A percentile compares a stretch with the other conserved stretches of the same genome.
These are phyloP conservation scores for Hymenochirus boettgeri DNA, from an alignment of 2,113 vertebrate genomes.

Conservation along the genomic window DNA sequence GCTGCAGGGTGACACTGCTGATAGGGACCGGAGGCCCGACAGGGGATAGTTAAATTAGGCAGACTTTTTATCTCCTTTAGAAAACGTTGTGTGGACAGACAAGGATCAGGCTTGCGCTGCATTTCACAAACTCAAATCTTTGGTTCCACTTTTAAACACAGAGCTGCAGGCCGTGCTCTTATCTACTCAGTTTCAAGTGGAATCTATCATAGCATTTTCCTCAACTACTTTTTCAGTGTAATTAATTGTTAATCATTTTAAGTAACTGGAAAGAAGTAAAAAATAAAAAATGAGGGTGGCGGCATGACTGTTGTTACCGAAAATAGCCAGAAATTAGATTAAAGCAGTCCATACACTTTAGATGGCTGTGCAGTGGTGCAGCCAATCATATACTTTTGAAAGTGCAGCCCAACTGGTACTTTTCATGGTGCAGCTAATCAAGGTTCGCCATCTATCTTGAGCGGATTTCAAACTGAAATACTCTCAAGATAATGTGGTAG, in stretches of 20 bases:
- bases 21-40: slow-evolving; percentile 28
- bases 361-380: no score
- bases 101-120: slow-evolving; percentile 40
- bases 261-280: neutral
- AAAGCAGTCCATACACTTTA: no score
- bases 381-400: no score
- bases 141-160: slow-evolving; percentile 37
- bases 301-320: no score
- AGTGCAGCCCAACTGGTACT: no score
- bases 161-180: slow-evolving; percentile 17
- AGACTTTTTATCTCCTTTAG: slow-evolving; percentile 39
- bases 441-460: no score
- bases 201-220: slow-evolving; percentile 30
- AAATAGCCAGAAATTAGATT: slow-evolving; percentile 12
- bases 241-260: slow-evolving; percentile 33
- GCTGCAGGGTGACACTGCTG: slow-evolving; percentile 29
- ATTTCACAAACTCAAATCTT: slow-evolving; percentile 37
- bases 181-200: slow-evolving; percentile 40
- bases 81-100: slow-evolving; percentile 42
- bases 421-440: no score
- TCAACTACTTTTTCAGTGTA: slow-evolving; percentile 28
- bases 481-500: no score
- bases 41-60: slow-evolving; percentile 37
- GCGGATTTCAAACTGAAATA: no score
- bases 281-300: no score